Percentiles rank a stretch among this genome's conserved stretches.
Evolutionary conservation across 2,797 vertebrate genomes (phyloP).

Genomic region (Zonotrichia albicollis): DNA sequence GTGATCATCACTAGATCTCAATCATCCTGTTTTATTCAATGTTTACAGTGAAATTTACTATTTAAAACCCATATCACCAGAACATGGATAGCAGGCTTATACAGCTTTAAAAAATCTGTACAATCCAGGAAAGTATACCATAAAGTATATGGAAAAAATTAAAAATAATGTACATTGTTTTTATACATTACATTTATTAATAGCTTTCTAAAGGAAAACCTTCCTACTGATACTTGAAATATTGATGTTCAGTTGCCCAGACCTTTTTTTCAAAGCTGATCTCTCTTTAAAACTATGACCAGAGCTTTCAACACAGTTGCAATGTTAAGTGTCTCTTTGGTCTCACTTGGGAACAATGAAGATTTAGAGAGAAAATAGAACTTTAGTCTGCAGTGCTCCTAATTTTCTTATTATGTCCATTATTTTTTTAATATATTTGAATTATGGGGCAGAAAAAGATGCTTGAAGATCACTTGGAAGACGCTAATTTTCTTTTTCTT

Average conservation of each 20-base stretch:
- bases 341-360: background rate
- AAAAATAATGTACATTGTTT: background rate
- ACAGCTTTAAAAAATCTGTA: background rate
- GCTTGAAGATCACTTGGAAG: constrained; percentile 9
- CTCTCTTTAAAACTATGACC: background rate
- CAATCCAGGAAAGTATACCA: background rate
- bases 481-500: background rate
- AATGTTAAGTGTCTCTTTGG: background rate
- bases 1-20: background rate
- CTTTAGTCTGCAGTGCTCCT: background rate
- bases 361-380: background rate
- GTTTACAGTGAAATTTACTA: background rate
- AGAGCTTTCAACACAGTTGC: background rate
- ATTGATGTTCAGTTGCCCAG: background rate
- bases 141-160: background rate
- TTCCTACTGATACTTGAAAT: background rate
- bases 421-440: background rate
- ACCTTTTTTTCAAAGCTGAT: background rate
- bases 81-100: background rate
- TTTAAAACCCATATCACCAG: background rate
- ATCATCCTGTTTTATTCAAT: background rate
- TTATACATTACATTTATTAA: background rate
- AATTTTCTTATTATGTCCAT: background rate
- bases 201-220: background rate
- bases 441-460: background rate